A percentile compares a stretch with the other conserved stretches of the same genome.
Conservation (phyloP, 2,888 invertebrate species). For the Pedicia rivosa region DNA sequence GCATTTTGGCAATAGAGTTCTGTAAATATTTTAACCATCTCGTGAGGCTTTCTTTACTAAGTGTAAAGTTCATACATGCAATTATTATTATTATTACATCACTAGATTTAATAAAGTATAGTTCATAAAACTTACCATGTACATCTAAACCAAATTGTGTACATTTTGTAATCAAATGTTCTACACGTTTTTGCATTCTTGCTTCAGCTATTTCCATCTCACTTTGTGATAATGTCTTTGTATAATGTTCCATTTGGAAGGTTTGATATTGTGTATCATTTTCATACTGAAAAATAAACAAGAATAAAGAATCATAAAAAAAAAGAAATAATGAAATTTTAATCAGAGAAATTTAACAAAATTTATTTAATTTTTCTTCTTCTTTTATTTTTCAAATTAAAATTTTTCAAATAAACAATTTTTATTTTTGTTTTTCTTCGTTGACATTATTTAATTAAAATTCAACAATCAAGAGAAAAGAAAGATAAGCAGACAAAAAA, state of each 20-base stretch:
- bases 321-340: not conserved
- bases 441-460: too few species aligned
- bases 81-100: too few species aligned
- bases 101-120: not conserved
- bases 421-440: not conserved
- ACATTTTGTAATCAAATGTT: slow-evolving; percentile 27
- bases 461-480: too few species aligned
- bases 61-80: too few species aligned
- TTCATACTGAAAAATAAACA: slow-evolving; percentile 20
- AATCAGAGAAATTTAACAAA: not conserved
- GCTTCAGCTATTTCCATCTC: slow-evolving; percentile 29
- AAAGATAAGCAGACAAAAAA: too few species aligned
- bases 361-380: not conserved
- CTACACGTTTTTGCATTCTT: slow-evolving; percentile 28
- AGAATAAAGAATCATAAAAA: too few species aligned
- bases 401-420: not conserved
- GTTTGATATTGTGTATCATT: slow-evolving; percentile 28
- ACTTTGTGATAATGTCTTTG: slow-evolving; percentile 25
- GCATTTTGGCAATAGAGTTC: too few species aligned
- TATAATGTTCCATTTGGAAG: slow-evolving; percentile 24
- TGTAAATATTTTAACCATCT: too few species aligned
- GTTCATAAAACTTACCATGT: slow-evolving; percentile 22
- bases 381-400: not conserved
- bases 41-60: too few species aligned
- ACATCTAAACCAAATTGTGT: slow-evolving; percentile 26